Evolutionary conservation across 64 coral and sea anemone genomes (phyloP), one percentile per base, ranked within the genome.

Genomic region (Montipora foliosa): DNA sequence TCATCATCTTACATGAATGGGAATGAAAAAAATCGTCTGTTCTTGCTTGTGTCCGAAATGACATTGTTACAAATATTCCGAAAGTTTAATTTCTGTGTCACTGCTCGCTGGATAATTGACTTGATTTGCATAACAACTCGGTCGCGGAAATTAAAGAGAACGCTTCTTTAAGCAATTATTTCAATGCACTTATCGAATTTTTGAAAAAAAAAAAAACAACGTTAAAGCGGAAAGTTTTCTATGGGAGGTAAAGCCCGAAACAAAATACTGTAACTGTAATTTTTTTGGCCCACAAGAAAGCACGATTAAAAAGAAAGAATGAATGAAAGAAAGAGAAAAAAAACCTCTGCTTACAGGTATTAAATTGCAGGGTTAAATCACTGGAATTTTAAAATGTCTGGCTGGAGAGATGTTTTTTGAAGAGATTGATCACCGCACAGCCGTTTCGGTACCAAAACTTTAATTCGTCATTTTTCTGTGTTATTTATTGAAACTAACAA

Each of bases 71-170:
- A 71, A 71, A 86, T 86, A 86, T 86, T 86, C 55, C 2, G 49
- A 24, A 86, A 86, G 15, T 13, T 49, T 86, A 71, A 86, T 86
- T 86, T 72, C 62, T 49, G 44, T 70, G n/a, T 47, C 47, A 16
- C 22, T 83, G 25, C 47, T 19, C 67, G 66, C 37, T 86, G 17
- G 62, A 71, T 86, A 86, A 86, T 86, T 86, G 82, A 86, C 48
- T 67, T 50, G 15, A 86, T 86, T 86, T 86, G 82, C 82, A 86
- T 86, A 72, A 86, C 82, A 86, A 86, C 82, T 86, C 82, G 7
- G 4, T 49, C 82, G 76, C 76, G 82, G 82, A 86, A 86, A 86
- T 86, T 86, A 72, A 86, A 72, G 64, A 86, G 82, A 70, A 16
- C 82, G 37, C 46, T 86, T 44, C 64, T 86, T 86, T 69, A 50